Evolutionary conservation across 2,797 vertebrate species (phyloP).

Genomic region (Stomatorhinus walkeri): DNA sequence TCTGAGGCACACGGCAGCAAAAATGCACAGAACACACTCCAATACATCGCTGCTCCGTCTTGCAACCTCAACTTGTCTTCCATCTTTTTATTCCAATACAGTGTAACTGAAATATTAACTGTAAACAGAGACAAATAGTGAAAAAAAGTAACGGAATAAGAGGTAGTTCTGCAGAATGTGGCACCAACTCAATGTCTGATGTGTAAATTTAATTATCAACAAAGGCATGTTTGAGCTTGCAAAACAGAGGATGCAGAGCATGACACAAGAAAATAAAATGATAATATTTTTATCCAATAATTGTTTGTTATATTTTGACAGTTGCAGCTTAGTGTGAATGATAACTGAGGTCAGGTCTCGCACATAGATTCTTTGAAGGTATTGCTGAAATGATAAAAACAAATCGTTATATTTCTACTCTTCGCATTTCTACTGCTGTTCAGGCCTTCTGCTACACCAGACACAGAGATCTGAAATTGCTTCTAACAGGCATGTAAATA

Average conservation of each 20-base stretch:
- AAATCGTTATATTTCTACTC: not conserved
- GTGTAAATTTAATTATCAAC: not conserved
- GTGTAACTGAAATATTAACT: not conserved
- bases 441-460: not conserved
- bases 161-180: conserved; percentile 2
- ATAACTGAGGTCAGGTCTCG: not conserved
- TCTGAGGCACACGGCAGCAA: not conserved
- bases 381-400: not conserved
- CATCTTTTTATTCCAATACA: not conserved
- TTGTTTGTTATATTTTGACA: not conserved
- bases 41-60: not conserved
- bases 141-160: not conserved
- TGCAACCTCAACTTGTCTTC: not conserved
- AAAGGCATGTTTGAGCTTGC: not conserved
- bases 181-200: not conserved
- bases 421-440: not conserved
- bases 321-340: not conserved
- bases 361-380: not conserved
- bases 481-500: not conserved
- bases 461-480: not conserved
- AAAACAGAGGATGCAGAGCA: not conserved
- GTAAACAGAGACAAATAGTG: not conserved
- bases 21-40: not conserved
- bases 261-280: not conserved
- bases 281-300: not conserved